These are phyloP conservation scores for Musca domestica DNA, from an alignment of 1,140 invertebrate species.

Conservation along the genomic window DNA sequence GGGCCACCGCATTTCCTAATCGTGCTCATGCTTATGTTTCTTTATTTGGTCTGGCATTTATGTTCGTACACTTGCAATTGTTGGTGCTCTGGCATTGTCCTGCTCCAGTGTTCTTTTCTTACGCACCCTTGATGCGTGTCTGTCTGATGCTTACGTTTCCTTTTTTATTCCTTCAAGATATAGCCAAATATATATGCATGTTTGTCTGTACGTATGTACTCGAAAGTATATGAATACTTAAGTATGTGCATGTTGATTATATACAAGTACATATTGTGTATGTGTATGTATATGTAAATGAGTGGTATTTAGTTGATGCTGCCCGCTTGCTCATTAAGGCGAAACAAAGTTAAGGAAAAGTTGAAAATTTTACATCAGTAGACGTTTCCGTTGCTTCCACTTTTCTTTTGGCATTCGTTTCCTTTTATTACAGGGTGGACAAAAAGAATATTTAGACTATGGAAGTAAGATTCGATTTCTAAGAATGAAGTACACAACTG, in stretches of 20 bases:
- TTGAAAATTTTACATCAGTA: conserved; percentile 20
- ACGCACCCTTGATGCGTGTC: conserved; percentile 23
- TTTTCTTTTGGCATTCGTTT: background rate
- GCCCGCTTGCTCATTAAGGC: conserved; percentile 51
- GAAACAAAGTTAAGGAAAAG: conserved; percentile 48
- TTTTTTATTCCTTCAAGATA: background rate
- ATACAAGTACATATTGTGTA: too few relatives aligned
- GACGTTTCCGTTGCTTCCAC: conserved; percentile 4
- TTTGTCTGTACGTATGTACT: conserved; percentile 21
- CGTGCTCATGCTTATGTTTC: too few relatives aligned
- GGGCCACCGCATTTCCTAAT: too few relatives aligned
- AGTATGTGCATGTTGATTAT: background rate
- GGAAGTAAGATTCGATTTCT: too few relatives aligned
- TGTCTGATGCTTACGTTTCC: background rate
- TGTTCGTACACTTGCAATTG: conserved; percentile 6
- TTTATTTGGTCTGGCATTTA: conserved; percentile 7
- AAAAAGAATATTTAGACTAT: too few relatives aligned
- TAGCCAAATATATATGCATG: background rate
- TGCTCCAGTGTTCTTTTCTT: background rate
- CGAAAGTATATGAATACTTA: conserved; percentile 28
- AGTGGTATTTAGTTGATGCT: background rate
- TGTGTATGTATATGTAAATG: background rate
- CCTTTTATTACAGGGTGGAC: conserved; percentile 8
- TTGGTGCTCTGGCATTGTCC: background rate
- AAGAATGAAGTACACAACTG: too few relatives aligned